Base-by-base conservation (phyloP, 1,140 invertebrate genomes). In the Metaphire vulgaris region DNA sequence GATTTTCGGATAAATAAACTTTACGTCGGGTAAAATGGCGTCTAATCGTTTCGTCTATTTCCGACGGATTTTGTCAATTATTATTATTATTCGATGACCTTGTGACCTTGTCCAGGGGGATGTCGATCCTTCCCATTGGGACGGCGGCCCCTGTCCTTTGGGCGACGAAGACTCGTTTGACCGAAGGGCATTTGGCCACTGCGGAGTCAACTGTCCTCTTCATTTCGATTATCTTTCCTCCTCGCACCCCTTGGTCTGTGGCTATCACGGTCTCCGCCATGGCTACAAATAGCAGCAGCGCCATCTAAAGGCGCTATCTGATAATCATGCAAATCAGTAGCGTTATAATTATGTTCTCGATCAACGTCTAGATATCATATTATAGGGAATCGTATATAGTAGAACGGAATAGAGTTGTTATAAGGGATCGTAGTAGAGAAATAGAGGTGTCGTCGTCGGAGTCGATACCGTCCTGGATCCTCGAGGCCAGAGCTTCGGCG, bases 391-490 rank as follows among this genome's bases (percentile, higher is more conserved):
- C n/a, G n/a, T n/a, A n/a, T n/a, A n/a, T n/a, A n/a, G n/a, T n/a
- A n/a, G n/a, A n/a, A n/a, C n/a, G n/a, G n/a, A n/a, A n/a, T n/a
- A n/a, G n/a, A n/a, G n/a, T n/a, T n/a, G n/a, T n/a, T n/a, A n/a
- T n/a, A n/a, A n/a, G n/a, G n/a, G n/a, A n/a, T n/a, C n/a, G n/a
- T n/a, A n/a, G n/a, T n/a, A n/a, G n/a, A n/a, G n/a, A n/a, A n/a
- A n/a, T n/a, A n/a, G n/a, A n/a, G n/a, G n/a, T n/a, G n/a, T n/a
- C n/a, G n/a, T n/a, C n/a, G n/a, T n/a, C n/a, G n/a, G n/a, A n/a
- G n/a, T n/a, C n/a, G n/a, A n/a, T 78, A 88, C 87, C 87, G 83
- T 89, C 88, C 72, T 85, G 82, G 33, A 90, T 88, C 74, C 89
- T 83, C 21, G 85, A 83, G 66, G 88, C 87, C 26, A 90, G 81